Evolutionary conservation across 35 echinoderm and acorn worm genomes (phyloP), one percentile per base, ranked within the genome.

Genomic region (Diadema setosum): DNA sequence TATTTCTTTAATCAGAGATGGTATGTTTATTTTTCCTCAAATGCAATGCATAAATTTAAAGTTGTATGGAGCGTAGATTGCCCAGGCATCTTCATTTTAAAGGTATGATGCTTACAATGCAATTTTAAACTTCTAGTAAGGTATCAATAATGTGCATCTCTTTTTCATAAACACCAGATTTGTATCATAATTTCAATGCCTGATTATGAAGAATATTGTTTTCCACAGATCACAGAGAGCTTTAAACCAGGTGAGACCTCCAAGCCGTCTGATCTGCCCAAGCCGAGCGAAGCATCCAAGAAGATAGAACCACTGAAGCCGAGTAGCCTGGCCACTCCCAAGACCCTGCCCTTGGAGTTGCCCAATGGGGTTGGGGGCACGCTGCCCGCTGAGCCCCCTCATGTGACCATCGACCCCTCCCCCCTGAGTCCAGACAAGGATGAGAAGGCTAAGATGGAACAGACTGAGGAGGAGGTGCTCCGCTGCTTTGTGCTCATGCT

Each of bases 401-500:
- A 87, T 12, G 86, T 96, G 65, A 96, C 60, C 1, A 87, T 96
- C 65, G 94, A 96, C 65, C 90, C 94, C n/a, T 88, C 94, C 31
- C 83, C 65, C 41, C 81, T 93, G 86, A 89, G 80, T 64, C 87
- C 86, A 45, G 76, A 91, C 56, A 43, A 85, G 32, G 95, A 97
- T 90, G 91, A 90, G 39, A 87, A 90, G 84, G 88, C 95, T 25
- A 42, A 83, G 1, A 58, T 90, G 31, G 95, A 97, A 63, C 83
- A 90, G 25, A 88, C 90, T 1, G 95, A 97, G 24, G 95, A 97
- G 34, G 83, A 87, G 37, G 87, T 93, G 33, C 56, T 97, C 5
- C 83, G 91, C 11, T 99, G 89, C 35, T 99, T 88, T 84, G 92
- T 94, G 14, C 83, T 94, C 18, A 99, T 95, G 92, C 29, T 95